Percentiles rank a stretch among this genome's conserved stretches.
Evolutionary conservation across 1,140 invertebrate species (phyloP).

Genomic region (Drosophila kanapiae): DNA sequence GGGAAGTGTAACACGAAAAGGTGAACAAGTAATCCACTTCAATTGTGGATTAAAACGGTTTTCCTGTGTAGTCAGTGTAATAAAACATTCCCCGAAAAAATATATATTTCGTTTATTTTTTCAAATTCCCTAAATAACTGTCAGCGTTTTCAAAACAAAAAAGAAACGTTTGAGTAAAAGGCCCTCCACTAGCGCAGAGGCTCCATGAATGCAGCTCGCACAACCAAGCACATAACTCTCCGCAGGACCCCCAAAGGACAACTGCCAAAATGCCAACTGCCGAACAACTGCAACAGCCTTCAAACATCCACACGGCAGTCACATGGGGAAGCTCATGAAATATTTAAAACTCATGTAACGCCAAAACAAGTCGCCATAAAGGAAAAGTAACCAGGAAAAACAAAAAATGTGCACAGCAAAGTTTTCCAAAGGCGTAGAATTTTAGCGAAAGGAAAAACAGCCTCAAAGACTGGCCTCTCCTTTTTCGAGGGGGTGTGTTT

Average conservation of each 20-base stretch:
- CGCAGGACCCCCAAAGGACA: conserved; percentile 12
- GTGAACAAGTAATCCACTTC: not conserved
- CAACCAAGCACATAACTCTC: conserved; percentile 6
- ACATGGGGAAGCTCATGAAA: conserved; percentile 4
- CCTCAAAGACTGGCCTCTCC: not conserved
- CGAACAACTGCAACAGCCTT: conserved; percentile 18
- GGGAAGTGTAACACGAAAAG: not conserved
- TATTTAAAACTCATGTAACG: conserved; percentile 11
- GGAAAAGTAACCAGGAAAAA: conserved; percentile 3
- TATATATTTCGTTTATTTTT: not conserved
- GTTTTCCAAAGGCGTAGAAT: not conserved
- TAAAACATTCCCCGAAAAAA: not conserved
- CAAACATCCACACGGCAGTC: conserved; percentile 9
- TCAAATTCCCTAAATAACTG: conserved; percentile 5
- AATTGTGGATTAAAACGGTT: too few species aligned
- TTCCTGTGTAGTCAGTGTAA: too few species aligned
- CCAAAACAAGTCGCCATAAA: conserved; percentile 7
- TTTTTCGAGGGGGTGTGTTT: not conserved
- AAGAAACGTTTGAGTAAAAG: conserved; percentile 9
- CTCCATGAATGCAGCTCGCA: conserved; percentile 7
- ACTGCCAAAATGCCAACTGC: conserved; percentile 19
- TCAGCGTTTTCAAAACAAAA: conserved; percentile 5
- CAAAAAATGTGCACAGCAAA: conserved; percentile 6
- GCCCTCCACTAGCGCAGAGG: not conserved
- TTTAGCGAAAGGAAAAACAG: not conserved